Conservation (phyloP, 2,797 vertebrate genomes). For the Erethizon dorsatum region DNA sequence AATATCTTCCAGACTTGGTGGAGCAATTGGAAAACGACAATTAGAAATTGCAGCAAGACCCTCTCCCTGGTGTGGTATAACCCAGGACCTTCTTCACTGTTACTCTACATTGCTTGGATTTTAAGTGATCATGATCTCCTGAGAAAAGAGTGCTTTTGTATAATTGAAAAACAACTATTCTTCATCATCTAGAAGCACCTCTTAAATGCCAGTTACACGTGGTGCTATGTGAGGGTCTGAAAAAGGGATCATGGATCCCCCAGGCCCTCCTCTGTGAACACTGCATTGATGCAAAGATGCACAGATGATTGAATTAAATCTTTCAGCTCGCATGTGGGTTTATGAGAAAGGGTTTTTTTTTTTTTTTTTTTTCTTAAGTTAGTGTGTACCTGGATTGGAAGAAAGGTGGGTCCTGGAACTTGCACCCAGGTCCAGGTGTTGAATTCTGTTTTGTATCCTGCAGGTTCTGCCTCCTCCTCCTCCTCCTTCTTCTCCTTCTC, state of each 20-base stretch:
- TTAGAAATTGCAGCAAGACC: conserved; percentile 32
- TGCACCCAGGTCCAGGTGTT: not conserved
- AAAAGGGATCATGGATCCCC: not conserved
- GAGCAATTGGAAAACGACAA: not conserved
- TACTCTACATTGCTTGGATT: not conserved
- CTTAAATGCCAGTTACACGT: conserved; percentile 14
- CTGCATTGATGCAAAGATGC: not conserved
- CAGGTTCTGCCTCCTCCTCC: not conserved
- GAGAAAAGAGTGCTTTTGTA: conserved; percentile 44
- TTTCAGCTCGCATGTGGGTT: not conserved
- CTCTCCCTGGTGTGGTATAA: not conserved
- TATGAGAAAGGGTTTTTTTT: not conserved
- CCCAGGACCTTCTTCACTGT: not conserved
- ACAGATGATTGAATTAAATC: not conserved
- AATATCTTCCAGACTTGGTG: not conserved
- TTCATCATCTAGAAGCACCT: not conserved
- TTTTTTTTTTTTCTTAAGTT: not conserved
- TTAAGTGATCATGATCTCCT: not conserved
- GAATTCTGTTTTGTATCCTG: not conserved
- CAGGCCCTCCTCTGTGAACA: not conserved
- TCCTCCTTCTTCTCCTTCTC: not conserved
- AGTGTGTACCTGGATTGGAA: not conserved
- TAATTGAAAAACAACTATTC: not conserved
- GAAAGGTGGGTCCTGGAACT: not conserved
- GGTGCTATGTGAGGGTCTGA: not conserved